A percentile compares a stretch with the other conserved stretches of the same genome.
Evolutionary conservation across 2,113 vertebrate genomes (phyloP).

Genomic region (Pygoscelis adeliae): DNA sequence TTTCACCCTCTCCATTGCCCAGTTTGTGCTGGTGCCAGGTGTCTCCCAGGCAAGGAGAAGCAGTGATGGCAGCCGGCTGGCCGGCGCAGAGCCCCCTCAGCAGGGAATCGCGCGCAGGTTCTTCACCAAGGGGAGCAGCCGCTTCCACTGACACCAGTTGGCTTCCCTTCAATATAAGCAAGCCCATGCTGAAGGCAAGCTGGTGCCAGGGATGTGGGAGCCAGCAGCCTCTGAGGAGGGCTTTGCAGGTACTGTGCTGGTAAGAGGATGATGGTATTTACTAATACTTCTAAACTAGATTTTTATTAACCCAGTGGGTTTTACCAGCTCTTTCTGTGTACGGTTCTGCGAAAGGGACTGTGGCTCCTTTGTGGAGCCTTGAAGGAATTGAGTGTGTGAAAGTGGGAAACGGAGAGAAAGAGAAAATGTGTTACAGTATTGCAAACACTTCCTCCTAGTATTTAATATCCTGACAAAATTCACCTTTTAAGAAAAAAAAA

Average conservation of each 20-base stretch:
- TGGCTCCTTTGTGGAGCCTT: neutral
- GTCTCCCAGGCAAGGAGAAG: neutral
- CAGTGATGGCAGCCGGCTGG: neutral
- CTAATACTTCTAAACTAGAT: neutral
- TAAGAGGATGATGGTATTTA: neutral
- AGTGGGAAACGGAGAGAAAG: neutral
- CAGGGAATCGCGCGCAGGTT: rapidly evolving
- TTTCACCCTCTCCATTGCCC: neutral
- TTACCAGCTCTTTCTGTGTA: neutral
- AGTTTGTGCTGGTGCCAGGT: neutral
- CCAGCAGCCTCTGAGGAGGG: neutral
- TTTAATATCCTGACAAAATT: slow-evolving; percentile 10
- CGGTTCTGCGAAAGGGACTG: neutral
- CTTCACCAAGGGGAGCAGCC: neutral
- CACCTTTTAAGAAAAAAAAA: neutral
- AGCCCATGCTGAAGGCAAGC: neutral
- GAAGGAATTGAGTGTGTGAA: neutral
- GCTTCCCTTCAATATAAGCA: neutral
- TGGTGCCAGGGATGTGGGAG: neutral
- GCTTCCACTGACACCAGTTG: neutral
- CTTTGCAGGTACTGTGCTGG: neutral
- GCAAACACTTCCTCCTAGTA: neutral
- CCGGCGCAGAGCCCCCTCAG: rapidly evolving
- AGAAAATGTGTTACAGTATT: neutral
- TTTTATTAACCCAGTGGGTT: neutral